Evolutionary conservation across 2,797 vertebrate species (phyloP).

Genomic region (Glyptemys insculpta): DNA sequence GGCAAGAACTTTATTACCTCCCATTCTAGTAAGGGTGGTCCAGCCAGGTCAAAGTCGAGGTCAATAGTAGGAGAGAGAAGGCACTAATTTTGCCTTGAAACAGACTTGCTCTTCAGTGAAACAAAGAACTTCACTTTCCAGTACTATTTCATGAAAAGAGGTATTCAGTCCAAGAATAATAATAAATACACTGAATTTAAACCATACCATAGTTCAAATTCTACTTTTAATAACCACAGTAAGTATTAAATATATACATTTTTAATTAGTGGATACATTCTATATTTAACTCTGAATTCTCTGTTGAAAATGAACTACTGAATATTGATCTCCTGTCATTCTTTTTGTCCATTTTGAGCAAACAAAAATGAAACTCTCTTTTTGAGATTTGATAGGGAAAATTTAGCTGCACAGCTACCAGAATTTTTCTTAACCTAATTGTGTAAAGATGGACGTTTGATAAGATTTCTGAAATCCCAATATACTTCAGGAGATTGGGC

Average conservation of each 20-base stretch:
- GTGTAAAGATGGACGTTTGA: background rate
- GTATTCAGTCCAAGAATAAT: slow-evolving; percentile 25
- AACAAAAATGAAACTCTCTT: accelerated
- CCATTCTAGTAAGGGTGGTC: slow-evolving; percentile 85
- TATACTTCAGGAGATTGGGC: accelerated
- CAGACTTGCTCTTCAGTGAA: slow-evolving; percentile 55
- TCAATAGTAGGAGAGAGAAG: slow-evolving; percentile 82
- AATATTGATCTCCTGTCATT: background rate
- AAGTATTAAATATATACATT: background rate
- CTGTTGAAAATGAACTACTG: background rate
- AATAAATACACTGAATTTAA: background rate
- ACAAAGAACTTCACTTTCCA: slow-evolving; percentile 75
- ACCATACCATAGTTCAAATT: background rate
- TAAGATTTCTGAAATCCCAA: background rate
- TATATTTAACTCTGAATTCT: background rate
- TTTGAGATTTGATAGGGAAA: background rate
- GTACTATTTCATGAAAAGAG: slow-evolving; percentile 38
- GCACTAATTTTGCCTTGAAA: slow-evolving; percentile 77
- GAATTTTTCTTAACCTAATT: background rate
- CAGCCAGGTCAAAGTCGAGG: slow-evolving; percentile 85
- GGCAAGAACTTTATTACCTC: slow-evolving; percentile 83
- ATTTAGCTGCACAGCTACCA: background rate
- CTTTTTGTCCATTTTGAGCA: background rate
- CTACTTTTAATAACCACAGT: background rate
- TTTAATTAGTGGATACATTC: background rate